These are phyloP conservation scores for Andricus grossulariae DNA, from an alignment of 1,140 invertebrate species.

Conservation along the genomic window DNA sequence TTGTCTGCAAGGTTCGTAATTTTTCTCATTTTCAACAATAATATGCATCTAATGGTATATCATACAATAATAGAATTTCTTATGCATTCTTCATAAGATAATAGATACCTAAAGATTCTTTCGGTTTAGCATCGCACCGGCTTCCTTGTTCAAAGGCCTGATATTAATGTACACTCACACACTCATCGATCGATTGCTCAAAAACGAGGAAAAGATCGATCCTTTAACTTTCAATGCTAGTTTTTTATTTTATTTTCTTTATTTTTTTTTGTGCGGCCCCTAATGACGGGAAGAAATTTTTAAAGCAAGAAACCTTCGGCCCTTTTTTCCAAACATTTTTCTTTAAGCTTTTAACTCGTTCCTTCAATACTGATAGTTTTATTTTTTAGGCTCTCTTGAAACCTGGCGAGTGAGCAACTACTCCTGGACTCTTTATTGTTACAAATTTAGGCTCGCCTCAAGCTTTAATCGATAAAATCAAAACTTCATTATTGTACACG, in stretches of 20 bases:
- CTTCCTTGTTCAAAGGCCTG: slow-evolving; percentile 28
- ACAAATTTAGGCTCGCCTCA: neutral
- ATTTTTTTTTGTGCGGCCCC: neutral
- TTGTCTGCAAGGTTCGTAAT: slow-evolving; percentile 64
- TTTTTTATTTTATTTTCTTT: neutral
- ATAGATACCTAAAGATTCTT: slow-evolving; percentile 22
- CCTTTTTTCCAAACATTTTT: neutral
- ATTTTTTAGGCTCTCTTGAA: slow-evolving; percentile 19
- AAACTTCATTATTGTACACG: slow-evolving; percentile 15
- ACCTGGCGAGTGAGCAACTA: slow-evolving; percentile 23
- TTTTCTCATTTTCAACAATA: slow-evolving; percentile 59
- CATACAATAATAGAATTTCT: slow-evolving; percentile 61
- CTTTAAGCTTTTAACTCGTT: slow-evolving; percentile 6
- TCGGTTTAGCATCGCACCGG: slow-evolving; percentile 19
- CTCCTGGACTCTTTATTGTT: slow-evolving; percentile 15
- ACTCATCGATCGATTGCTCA: slow-evolving; percentile 18
- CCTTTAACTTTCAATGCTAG: slow-evolving; percentile 16
- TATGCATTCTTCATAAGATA: slow-evolving; percentile 47
- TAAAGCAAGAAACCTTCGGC: neutral
- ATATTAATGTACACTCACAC: slow-evolving; percentile 15
- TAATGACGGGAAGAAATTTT: slow-evolving; percentile 20
- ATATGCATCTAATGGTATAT: slow-evolving; percentile 62
- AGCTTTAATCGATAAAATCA: neutral
- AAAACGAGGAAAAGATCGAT: slow-evolving; percentile 32
- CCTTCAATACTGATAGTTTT: slow-evolving; percentile 1